These are phyloP conservation scores for Synergus itoensis DNA, from an alignment of 2,888 invertebrate species.

Conservation along the genomic window DNA sequence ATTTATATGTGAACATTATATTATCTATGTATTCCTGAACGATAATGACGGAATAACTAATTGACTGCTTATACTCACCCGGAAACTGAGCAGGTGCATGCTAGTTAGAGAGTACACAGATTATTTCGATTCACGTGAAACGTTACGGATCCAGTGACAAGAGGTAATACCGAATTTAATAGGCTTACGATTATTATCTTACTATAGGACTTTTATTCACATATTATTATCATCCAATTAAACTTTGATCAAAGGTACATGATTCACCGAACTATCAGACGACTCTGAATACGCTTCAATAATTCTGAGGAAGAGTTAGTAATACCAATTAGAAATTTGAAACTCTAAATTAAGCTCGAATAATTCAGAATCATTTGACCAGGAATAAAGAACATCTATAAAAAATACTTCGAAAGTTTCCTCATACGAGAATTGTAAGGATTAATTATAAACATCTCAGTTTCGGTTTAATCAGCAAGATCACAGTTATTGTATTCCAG, in stretches of 20 bases:
- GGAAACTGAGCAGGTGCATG: constrained; percentile 63
- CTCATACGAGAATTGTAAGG: not conserved
- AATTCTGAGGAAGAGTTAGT: not conserved
- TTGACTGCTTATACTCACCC: constrained; percentile 58
- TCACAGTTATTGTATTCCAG: constrained; percentile 20
- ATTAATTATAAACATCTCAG: not conserved
- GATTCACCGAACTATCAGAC: not conserved
- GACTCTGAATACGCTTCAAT: not conserved
- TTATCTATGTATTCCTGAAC: not conserved
- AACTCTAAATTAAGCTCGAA: no score
- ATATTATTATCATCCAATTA: not conserved
- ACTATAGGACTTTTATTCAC: not conserved
- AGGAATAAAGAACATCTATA: not conserved
- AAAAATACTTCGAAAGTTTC: not conserved
- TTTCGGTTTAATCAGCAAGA: constrained; percentile 14
- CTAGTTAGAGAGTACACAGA: constrained; percentile 59
- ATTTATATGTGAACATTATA: not conserved
- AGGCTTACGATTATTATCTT: constrained; percentile 50
- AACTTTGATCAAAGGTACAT: not conserved
- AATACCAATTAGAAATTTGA: no score
- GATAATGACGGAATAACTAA: constrained; percentile 54
- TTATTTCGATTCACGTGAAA: constrained; percentile 44
- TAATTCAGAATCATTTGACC: no score
- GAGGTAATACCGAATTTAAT: constrained; percentile 59
- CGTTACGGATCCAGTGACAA: constrained; percentile 56